Evolutionary conservation across 2,888 invertebrate species (phyloP), one percentile per base, ranked within the genome.

Genomic region (Dolomedes plantarius): DNA sequence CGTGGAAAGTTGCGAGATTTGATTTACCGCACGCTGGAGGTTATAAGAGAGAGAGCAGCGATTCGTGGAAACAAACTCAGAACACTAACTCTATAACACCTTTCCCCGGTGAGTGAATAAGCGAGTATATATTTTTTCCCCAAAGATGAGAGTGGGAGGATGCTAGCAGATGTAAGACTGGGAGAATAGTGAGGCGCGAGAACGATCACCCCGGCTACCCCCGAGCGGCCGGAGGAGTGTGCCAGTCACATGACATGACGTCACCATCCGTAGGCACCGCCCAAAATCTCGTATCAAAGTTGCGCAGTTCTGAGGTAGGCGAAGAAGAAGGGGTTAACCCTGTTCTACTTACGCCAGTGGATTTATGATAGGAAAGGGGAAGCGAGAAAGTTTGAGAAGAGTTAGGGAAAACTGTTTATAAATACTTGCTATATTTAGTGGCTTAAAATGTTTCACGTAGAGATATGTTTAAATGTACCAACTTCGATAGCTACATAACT

Each of bases 241-340:
- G 56, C 56, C 56, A 23, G 56, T 56, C 56, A 56, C 56, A 23
- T 56, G 56, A 56, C 56, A 5, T 56, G 56, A 56, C 56, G 56
- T 56, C 56, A 56, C 23, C 5, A 23, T 19, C 5, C 19, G 56
- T 23, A 23, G 56, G 56, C 56, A 56, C 56, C 56, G 56, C 56
- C 56, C 56, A 1, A 23, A 23, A 23, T 56, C 2, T 56, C 56
- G 1, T 23, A 56, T 19, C 9, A 16, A 7, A 56, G 56, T 56
- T 56, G 56, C 56, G 56, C 56, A 56, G 56, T 56, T 56, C 56
- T 56, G 56, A 23, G 56, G 56, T 23, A 56, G 23, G 23, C 7
- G 6, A 23, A 46, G 46, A 56, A 23, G 56, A 23, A 56, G 23
- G 56, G 46, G 46, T 46, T 46, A 46, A 46, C 46, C 36, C 11